phyloP scores from a whole-genome alignment of 2,797 vertebrate species.

The Sebastes paucispinis region DNA sequence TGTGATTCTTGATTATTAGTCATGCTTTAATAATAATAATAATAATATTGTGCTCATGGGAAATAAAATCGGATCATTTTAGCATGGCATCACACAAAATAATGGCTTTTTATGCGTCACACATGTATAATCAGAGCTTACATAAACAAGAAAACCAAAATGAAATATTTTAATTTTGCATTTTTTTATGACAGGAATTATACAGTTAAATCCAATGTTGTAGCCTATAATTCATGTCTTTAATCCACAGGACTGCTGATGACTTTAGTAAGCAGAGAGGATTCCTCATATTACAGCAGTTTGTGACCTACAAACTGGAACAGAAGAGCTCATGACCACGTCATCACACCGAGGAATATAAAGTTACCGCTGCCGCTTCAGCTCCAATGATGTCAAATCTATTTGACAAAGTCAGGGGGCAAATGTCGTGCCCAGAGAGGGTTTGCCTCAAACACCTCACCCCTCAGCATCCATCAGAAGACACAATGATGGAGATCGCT shows the following conservation, averaged over 20 bases:
- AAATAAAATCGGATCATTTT: background rate
- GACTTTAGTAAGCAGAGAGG: constrained; percentile 29
- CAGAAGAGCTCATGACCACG: background rate
- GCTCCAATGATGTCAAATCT: constrained; percentile 53
- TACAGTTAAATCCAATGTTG: background rate
- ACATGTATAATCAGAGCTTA: background rate
- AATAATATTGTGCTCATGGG: background rate
- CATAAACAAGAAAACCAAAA: background rate
- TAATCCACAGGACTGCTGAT: constrained; percentile 49
- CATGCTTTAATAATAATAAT: background rate
- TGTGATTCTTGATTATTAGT: constrained; percentile 9
- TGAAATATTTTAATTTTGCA: background rate
- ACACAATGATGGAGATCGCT: constrained; percentile 20
- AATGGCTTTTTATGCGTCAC: background rate
- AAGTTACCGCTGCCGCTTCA: constrained; percentile 19
- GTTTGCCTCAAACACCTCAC: constrained; percentile 14
- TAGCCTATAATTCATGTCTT: constrained; percentile 28
- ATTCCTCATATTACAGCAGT: constrained; percentile 32
- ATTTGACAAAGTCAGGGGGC: constrained; percentile 30
- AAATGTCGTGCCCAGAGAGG: constrained; percentile 20
- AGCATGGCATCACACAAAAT: background rate
- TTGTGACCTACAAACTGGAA: constrained; percentile 26
- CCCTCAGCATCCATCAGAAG: constrained; percentile 8
- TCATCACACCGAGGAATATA: constrained; percentile 41
- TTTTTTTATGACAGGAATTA: background rate